Evolutionary conservation across 2,797 vertebrate genomes (phyloP).

Genomic region (Sciaenops ocellatus): DNA sequence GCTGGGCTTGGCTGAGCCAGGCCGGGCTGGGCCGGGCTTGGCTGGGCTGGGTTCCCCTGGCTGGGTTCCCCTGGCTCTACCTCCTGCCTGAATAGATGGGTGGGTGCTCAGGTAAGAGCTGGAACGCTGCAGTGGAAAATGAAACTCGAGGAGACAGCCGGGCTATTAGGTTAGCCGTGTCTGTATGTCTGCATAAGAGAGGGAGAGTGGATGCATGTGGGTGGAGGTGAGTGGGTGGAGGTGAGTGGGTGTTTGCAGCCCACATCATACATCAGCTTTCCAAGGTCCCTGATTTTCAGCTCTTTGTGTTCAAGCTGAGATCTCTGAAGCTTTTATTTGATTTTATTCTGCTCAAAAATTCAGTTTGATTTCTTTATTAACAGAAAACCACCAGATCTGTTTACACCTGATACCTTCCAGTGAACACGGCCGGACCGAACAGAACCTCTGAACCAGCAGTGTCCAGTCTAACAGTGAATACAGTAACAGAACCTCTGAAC

Average conservation of each 20-base stretch:
- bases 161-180: constrained; percentile 51
- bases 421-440: too few relatives aligned
- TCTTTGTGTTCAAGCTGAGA: background rate
- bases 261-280: constrained; percentile 29
- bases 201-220: constrained; percentile 32
- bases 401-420: too few relatives aligned
- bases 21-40: background rate
- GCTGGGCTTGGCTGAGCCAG: too few relatives aligned
- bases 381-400: background rate
- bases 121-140: constrained; percentile 76
- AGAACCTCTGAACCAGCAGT: too few relatives aligned
- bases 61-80: background rate
- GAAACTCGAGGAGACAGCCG: constrained; percentile 74
- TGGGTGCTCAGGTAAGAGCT: constrained; percentile 61
- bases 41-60: too few relatives aligned
- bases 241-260: constrained; percentile 53
- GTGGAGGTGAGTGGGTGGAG: constrained; percentile 47
- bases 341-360: background rate
- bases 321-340: background rate
- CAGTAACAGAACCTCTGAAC: too few relatives aligned
- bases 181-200: constrained; percentile 35
- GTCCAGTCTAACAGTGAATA: too few relatives aligned
- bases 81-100: constrained; percentile 54
- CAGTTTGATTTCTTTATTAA: background rate
- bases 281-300: constrained; percentile 46